These are phyloP conservation scores for Oostethus manadensis DNA, from an alignment of 2,113 vertebrate species.

Conservation along the genomic window DNA sequence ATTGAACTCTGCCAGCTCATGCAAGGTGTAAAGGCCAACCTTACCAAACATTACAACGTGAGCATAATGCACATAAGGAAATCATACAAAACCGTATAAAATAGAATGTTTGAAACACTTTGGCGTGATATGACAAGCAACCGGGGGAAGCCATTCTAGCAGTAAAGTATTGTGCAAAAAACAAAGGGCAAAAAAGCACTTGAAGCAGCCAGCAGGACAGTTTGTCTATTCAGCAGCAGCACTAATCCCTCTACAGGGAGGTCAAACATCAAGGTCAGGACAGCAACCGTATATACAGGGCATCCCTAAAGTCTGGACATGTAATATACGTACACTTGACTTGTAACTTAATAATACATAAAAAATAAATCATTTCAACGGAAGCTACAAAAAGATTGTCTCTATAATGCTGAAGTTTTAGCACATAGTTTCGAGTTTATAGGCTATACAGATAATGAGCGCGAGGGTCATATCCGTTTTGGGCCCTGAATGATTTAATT, in stretches of 20 bases:
- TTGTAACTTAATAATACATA: too few species aligned
- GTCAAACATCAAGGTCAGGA: background rate
- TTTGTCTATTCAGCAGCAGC: background rate
- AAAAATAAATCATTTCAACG: too few species aligned
- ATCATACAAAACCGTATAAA: slow-evolving; percentile 32
- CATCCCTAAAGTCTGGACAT: too few species aligned
- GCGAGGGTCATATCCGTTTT: too few species aligned
- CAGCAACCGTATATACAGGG: too few species aligned
- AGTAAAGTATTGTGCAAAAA: background rate
- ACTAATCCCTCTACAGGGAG: background rate
- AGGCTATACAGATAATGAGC: too few species aligned
- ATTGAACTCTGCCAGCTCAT: slow-evolving; percentile 23
- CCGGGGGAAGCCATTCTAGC: slow-evolving; percentile 15
- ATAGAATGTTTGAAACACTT: slow-evolving; percentile 30
- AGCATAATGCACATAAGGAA: slow-evolving; percentile 22
- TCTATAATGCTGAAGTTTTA: too few species aligned
- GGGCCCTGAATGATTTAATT: too few species aligned
- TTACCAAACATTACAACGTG: background rate
- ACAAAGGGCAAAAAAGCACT: slow-evolving; percentile 2
- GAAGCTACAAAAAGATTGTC: too few species aligned
- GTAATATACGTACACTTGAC: too few species aligned
- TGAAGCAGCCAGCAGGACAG: background rate
- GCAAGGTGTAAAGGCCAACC: slow-evolving; percentile 17
- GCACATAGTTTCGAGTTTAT: too few species aligned
- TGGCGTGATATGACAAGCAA: slow-evolving; percentile 37